Evolutionary conservation across 2,797 vertebrate genomes (phyloP), one percentile per base, ranked within the genome.

Genomic region (Labroides dimidiatus): DNA sequence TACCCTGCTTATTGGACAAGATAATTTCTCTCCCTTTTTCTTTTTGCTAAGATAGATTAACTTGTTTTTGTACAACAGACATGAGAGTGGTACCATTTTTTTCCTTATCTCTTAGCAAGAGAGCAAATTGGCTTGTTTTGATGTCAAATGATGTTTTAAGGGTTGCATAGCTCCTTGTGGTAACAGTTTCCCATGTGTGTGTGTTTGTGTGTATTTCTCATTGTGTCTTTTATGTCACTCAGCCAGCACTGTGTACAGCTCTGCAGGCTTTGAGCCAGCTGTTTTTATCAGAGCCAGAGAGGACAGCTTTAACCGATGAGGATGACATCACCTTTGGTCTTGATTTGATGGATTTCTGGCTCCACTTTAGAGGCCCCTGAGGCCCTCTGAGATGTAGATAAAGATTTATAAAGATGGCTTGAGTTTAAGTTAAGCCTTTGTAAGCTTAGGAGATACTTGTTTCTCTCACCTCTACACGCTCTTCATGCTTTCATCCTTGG

Each of bases 241-340:
- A n/a, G 48, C 60, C 42, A 72, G 55, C 61, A 12, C 43, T 64
- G 69, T 72, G 16, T 62, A 67, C 48, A 64, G 42, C 65, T 19
- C 27, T 16, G 54, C 14, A 37, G 62, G 69, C 80, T 57, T 42
- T 2, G 36, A 67, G 77, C 77, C 84, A 84, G 82, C 58, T 71
- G 81, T 72, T 80, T 45, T 84, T 84, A 87, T 87, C 86, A 78
- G 76, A 75, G 66, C 13, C 21, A 63, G 64, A 73, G 63, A 82
- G 42, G 72, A 80, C 64, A 62, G 75, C 72, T 82, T 71, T 47
- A 83, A 85, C 83, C 76, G 68, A 43, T 76, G 85, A 74, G 57
- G 64, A 87, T 89, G 80, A 93, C 86, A 81, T 93, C 87, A 91
- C 73, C 79, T 82, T 77, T 88, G 85, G 82, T 85, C 85, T 84